Conservation (phyloP, 1,140 invertebrate species). For the Dendroctonus valens region DNA sequence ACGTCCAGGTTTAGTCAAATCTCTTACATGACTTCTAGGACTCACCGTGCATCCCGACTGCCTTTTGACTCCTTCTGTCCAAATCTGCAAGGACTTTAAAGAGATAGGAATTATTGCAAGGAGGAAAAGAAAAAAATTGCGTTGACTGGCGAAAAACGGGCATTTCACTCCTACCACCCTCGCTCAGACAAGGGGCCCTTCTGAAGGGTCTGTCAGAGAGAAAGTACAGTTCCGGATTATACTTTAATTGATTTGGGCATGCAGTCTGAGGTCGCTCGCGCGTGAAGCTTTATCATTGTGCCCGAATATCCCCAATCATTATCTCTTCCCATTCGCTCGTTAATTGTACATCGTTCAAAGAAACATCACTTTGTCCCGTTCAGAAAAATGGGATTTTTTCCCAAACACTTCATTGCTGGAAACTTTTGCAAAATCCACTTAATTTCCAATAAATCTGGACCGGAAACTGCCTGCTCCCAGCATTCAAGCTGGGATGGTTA, state of each 20-base stretch:
- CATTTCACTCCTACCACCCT: slow-evolving; percentile 19
- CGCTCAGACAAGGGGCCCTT: slow-evolving; percentile 11
- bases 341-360: slow-evolving; percentile 44
- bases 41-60: too few relatives aligned
- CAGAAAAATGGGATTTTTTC: too few relatives aligned
- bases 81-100: too few relatives aligned
- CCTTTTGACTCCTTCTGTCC: too few relatives aligned
- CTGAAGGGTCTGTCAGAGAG: slow-evolving; percentile 46
- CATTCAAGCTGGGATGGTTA: slow-evolving; percentile 29
- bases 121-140: too few relatives aligned
- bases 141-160: too few relatives aligned
- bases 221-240: slow-evolving; percentile 51
- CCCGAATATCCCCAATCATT: slow-evolving; percentile 50
- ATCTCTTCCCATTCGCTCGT: slow-evolving; percentile 46
- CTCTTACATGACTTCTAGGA: too few relatives aligned
- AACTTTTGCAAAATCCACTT: too few relatives aligned
- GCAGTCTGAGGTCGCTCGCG: slow-evolving; percentile 48
- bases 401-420: too few relatives aligned
- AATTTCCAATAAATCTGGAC: slow-evolving; percentile 18
- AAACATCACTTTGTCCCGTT: too few relatives aligned
- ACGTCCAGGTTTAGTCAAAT: too few relatives aligned
- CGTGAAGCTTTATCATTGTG: slow-evolving; percentile 49
- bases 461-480: slow-evolving; percentile 9
- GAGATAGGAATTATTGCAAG: too few relatives aligned
- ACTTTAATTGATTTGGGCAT: slow-evolving; percentile 53